These are phyloP conservation scores for Seladonia tumulorum DNA, from an alignment of 2,888 invertebrate genomes.

Conservation along the genomic window DNA sequence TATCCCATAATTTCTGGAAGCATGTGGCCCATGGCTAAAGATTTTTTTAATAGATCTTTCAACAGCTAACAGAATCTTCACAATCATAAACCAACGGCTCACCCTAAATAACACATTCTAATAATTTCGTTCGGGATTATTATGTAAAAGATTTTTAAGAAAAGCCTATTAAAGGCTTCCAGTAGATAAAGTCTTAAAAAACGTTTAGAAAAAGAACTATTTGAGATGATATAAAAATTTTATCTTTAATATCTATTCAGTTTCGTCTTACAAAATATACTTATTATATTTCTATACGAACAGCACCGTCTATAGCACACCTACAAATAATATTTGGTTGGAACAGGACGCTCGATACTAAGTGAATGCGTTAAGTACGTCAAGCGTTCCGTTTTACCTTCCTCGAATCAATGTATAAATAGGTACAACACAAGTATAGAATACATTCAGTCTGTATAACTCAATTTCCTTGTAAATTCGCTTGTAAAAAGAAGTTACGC, in stretches of 20 bases:
- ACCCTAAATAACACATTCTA: too few relatives aligned
- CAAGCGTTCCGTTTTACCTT: not conserved
- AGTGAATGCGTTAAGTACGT: constrained; percentile 1
- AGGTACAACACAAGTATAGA: constrained; percentile 20
- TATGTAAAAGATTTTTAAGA: too few relatives aligned
- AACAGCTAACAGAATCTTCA: too few relatives aligned
- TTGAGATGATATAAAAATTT: constrained; percentile 33
- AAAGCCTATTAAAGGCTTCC: too few relatives aligned
- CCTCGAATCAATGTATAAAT: constrained; percentile 32
- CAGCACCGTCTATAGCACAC: not conserved
- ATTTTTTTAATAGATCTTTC: too few relatives aligned
- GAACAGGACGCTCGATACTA: constrained; percentile 10
- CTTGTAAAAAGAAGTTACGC: constrained; percentile 9
- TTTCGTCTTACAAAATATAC: constrained; percentile 25
- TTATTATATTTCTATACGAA: constrained; percentile 16
- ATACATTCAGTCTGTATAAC: constrained; percentile 46
- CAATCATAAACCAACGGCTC: too few relatives aligned
- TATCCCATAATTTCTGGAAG: not conserved
- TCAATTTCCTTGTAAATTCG: constrained; percentile 29
- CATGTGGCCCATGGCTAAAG: too few relatives aligned
- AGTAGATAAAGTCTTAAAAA: too few relatives aligned
- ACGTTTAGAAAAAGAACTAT: not conserved
- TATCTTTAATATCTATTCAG: constrained; percentile 3
- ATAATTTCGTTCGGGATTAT: too few relatives aligned
- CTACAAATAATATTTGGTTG: constrained; percentile 18